A percentile compares a stretch with the other conserved stretches of the same genome.
phyloP scores from a whole-genome alignment of 2,888 invertebrate species.

The Tetrapedia diversipes region DNA sequence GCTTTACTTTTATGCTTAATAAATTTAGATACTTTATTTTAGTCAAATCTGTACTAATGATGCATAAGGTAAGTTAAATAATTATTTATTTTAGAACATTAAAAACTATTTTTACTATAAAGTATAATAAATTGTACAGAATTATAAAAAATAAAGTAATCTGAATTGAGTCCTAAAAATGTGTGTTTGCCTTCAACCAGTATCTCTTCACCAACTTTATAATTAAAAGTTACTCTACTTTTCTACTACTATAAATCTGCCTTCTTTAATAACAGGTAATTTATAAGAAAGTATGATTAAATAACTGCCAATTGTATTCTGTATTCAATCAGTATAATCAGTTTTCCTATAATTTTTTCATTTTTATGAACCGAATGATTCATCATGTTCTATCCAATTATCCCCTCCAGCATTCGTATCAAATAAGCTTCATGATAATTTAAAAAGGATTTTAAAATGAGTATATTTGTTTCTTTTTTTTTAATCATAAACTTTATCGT shows the following conservation, averaged over 20 bases:
- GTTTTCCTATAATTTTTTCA: conserved; percentile 18
- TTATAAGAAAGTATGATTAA: conserved; percentile 11
- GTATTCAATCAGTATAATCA: neutral
- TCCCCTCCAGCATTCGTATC: neutral
- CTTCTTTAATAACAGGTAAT: conserved; percentile 2
- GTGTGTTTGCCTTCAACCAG: no score
- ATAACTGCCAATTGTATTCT: neutral
- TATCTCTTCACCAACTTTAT: neutral
- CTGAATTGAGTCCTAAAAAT: neutral
- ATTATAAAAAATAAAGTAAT: neutral
- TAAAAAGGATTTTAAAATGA: conserved; percentile 30
- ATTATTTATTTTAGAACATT: no score
- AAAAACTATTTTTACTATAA: neutral
- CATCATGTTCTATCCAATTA: conserved; percentile 30
- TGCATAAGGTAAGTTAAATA: neutral
- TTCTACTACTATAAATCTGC: conserved; percentile 1
- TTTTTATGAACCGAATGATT: conserved; percentile 28
- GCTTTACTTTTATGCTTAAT: neutral
- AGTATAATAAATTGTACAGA: neutral
- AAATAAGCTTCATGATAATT: conserved; percentile 21
- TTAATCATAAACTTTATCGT: conserved; percentile 1
- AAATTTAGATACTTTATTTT: no score
- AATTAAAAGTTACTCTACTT: conserved; percentile 6
- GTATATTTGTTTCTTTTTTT: conserved; percentile 10
- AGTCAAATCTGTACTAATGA: no score